Evolutionary conservation across 2,888 invertebrate genomes (phyloP), one percentile per base, ranked within the genome.

Genomic region (Aspidiotus rigidus): DNA sequence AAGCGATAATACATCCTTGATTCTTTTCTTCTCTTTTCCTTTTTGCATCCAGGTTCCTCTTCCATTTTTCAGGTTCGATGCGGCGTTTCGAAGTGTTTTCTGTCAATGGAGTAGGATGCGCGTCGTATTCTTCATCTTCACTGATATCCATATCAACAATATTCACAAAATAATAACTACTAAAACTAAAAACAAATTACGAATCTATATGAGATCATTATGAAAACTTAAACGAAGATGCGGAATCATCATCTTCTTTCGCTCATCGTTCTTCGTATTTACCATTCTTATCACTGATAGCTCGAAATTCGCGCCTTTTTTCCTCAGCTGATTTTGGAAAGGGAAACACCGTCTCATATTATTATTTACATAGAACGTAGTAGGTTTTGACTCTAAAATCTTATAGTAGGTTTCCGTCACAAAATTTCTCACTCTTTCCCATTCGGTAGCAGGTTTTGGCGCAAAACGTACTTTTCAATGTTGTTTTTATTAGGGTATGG

Each of bases 81-180:
- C 15, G 7, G 8, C 16, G 9, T 56, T 56, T 56, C 15, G n/a
- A 13, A 15, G 56, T 11, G 49, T 44, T 44, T 44, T 44, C 49
- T 8, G 49, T 44, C 49, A 56, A 10, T 56, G 9, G n/a, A 8
- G 56, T 7, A 56, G 8, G 11, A 10, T n/a, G n/a, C n/a, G 15
- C 56, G 16, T 10, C 8, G 15, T 56, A 56, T 56, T n/a, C n/a
- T n/a, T n/a, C n/a, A n/a, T 56, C 56, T 56, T 56, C 56, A 10
- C 10, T 10, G 16, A 56, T 56, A 56, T 56, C 56, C 56, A 56
- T 56, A n/a, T 15, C 15, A 13, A 56, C 8, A 56, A 15, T 56
- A 56, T 13, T 56, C 8, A 56, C 8, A 8, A 56, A 15, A 15
- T 56, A 56, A 10, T 10, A 8, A 8, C 49, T 8, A 56, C 56